Percentiles rank a stretch among this genome's conserved stretches.
Evolutionary conservation across 2,888 invertebrate genomes (phyloP).

Genomic region (Pyrgus malvae): DNA sequence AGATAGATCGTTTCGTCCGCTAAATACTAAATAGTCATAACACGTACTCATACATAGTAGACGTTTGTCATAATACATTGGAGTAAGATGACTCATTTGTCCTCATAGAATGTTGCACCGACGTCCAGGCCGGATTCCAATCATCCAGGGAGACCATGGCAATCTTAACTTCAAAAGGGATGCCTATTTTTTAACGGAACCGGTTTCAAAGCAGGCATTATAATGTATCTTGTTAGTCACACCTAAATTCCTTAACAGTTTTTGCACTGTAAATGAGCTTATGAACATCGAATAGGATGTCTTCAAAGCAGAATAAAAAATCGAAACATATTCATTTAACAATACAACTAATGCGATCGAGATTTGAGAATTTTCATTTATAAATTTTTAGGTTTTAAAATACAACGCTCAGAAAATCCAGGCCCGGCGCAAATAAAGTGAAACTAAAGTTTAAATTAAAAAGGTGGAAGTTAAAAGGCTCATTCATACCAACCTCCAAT

Average conservation of each 20-base stretch:
- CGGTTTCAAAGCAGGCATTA: constrained; percentile 17
- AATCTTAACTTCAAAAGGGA: constrained; percentile 16
- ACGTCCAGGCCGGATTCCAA: neutral
- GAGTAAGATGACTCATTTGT: neutral
- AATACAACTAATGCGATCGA: neutral
- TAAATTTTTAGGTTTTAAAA: too few relatives aligned
- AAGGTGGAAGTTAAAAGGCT: too few relatives aligned
- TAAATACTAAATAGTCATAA: too few relatives aligned
- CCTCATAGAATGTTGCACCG: neutral
- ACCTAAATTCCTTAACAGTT: constrained; percentile 13
- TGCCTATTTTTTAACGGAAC: constrained; percentile 13
- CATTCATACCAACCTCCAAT: too few relatives aligned
- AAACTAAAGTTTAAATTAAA: too few relatives aligned
- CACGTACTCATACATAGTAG: neutral
- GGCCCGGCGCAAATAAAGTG: too few relatives aligned
- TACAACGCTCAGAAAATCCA: too few relatives aligned
- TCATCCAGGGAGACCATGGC: neutral
- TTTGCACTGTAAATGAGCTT: constrained; percentile 6
- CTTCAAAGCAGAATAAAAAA: neutral
- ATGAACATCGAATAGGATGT: constrained; percentile 2
- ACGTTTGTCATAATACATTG: neutral
- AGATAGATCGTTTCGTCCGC: too few relatives aligned
- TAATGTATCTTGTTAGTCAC: constrained; percentile 13
- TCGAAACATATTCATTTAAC: neutral
- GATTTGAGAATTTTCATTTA: constrained; percentile 1